phyloP scores from a whole-genome alignment of 2,888 invertebrate genomes.

The Agrenia bidenticulata region DNA sequence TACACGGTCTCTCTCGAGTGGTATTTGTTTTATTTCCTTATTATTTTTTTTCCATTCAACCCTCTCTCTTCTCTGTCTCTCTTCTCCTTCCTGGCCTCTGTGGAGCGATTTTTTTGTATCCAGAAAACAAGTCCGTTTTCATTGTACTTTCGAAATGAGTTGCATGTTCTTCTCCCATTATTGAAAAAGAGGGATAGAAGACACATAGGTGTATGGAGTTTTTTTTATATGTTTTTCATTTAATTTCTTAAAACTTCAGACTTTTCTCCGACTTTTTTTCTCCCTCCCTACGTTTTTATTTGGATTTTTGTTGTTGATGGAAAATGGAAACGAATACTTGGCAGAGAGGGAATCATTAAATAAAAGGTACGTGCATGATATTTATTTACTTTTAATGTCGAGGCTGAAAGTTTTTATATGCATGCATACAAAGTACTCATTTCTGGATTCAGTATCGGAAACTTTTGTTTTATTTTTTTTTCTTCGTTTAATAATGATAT shows the following conservation, averaged over 20 bases:
- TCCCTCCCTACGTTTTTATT: neutral
- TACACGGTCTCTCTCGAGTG: neutral
- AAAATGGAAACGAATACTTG: no score
- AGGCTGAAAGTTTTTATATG: no score
- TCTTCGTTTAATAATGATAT: no score
- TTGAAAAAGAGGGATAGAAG: neutral
- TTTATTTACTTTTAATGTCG: no score
- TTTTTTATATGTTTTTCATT: neutral
- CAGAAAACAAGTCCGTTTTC: neutral
- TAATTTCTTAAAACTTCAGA: slow-evolving; percentile 2
- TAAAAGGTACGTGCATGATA: no score
- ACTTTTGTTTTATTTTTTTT: no score
- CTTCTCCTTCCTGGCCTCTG: neutral
- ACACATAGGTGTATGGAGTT: no score
- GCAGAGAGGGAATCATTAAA: no score
- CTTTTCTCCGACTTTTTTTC: neutral
- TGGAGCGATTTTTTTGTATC: neutral
- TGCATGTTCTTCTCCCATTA: slow-evolving; percentile 7
- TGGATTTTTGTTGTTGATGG: no score
- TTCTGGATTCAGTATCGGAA: no score
- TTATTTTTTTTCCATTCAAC: neutral
- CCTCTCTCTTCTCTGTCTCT: neutral
- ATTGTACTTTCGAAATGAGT: slow-evolving; percentile 5
- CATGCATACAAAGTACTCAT: no score
- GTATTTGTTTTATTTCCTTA: slow-evolving; percentile 17